Evolutionary conservation across 2,113 vertebrate species (phyloP), one percentile per base, ranked within the genome.

Genomic region (Anolis carolinensis): DNA sequence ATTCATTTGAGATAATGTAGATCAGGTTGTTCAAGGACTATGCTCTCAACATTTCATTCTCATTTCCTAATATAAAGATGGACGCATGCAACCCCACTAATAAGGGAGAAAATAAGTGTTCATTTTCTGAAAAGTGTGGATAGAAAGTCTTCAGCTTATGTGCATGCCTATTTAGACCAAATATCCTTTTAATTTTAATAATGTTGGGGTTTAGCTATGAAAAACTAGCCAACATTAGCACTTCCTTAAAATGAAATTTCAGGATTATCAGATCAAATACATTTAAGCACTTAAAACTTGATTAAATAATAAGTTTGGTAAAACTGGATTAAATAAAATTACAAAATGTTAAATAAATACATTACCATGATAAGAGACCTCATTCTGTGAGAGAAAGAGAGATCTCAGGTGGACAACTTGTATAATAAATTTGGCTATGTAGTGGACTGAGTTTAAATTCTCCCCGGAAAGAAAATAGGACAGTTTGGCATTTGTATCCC

Each of bases 1-100:
- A 89, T 67, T 82, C 79, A 83, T 48, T 79, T 88, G 77, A 89
- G 86, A 90, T 92, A 91, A 94, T 77, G 50, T 80, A 72, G 72
- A 44, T 72, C 65, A 55, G 71, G 77, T 83, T 89, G 83, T 23
- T 74, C 82, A 20, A 30, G 86, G 2, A 5, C 27, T 88, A 87
- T 83, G 16, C 27, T 39, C 11, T 30, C 30, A 25, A 62, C 39
- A 73, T 25, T 16, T 68, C 25, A 34, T 48, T 87, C 65, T 48
- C 20, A 39, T 44, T 73, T 82, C 72, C 70, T 85, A 14, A 4
- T 82, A 55, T 83, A 68, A 83, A 86, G 10, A 75, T 25, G 44
- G 62, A 14, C 72, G 10, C 62, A 65, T 74, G 25, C 20, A 23
- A 23, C 21, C 36, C 8, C 10, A 68, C 68, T 39, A 32, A 34